phyloP scores from a whole-genome alignment of 2,888 invertebrate species.

The Junonia oenone region DNA sequence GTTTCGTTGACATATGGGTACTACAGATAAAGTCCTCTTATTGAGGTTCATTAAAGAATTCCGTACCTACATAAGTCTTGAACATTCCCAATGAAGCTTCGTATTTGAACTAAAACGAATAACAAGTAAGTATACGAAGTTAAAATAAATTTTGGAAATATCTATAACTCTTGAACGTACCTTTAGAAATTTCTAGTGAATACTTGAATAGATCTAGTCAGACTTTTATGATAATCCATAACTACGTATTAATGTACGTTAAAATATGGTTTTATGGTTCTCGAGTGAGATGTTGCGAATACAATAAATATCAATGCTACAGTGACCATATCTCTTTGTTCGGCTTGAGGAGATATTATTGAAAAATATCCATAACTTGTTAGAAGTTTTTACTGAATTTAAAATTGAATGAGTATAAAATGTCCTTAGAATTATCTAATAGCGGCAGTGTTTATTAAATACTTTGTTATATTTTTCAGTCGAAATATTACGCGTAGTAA shows the following conservation, averaged over 20 bases:
- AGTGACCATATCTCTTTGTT: slow-evolving; percentile 7
- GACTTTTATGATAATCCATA: slow-evolving; percentile 22
- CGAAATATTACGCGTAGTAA: too few relatives aligned
- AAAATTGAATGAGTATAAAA: not conserved
- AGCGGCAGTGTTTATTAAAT: not conserved
- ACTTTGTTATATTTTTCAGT: too few relatives aligned
- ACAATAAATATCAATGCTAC: slow-evolving; percentile 11
- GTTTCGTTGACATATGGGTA: too few relatives aligned
- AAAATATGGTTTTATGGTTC: slow-evolving; percentile 25
- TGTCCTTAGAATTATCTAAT: not conserved
- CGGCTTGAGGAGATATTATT: not conserved
- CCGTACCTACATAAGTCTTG: too few relatives aligned
- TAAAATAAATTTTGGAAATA: not conserved
- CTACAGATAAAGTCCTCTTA: too few relatives aligned
- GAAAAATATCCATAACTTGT: not conserved
- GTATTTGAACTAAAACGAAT: too few relatives aligned
- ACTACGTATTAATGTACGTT: slow-evolving; percentile 20
- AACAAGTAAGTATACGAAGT: too few relatives aligned
- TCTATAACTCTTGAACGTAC: not conserved
- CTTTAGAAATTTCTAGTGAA: not conserved
- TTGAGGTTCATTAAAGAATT: too few relatives aligned
- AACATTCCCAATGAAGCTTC: too few relatives aligned
- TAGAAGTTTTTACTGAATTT: not conserved
- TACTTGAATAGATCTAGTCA: not conserved
- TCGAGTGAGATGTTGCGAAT: slow-evolving; percentile 24